A percentile compares a stretch with the other conserved stretches of the same genome.
Conservation (phyloP, 2,888 invertebrate genomes). For the Chydorus sphaericus region DNA sequence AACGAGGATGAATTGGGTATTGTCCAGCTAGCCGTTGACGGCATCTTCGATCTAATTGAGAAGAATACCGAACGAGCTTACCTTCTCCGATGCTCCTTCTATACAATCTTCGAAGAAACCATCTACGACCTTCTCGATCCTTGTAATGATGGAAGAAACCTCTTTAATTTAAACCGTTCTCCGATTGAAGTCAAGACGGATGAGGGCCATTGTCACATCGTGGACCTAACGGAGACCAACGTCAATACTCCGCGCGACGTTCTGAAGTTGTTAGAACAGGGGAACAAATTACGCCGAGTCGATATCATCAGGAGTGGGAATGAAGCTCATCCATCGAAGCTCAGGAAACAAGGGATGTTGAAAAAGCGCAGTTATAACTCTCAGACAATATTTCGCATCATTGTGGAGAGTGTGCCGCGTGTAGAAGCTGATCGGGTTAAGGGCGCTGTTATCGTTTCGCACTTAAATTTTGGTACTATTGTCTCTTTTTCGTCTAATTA, state of each 20-base stretch:
- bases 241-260: conserved; percentile 40
- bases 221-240: conserved; percentile 45
- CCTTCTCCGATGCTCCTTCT: conserved; percentile 62
- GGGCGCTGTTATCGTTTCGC: conserved; percentile 3
- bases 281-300: conserved; percentile 51
- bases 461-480: conserved; percentile 7
- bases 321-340: no score
- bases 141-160: conserved; percentile 38
- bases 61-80: conserved; percentile 49
- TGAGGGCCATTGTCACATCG: conserved; percentile 44
- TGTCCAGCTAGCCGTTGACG: conserved; percentile 51
- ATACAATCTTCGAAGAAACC: conserved; percentile 79
- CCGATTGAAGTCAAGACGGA: conserved; percentile 49
- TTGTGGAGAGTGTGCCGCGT: conserved; percentile 25
- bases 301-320: conserved; percentile 69
- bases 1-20: conserved; percentile 51
- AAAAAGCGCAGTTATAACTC: conserved; percentile 78
- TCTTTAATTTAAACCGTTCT: no score
- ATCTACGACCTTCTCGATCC: conserved; percentile 58
- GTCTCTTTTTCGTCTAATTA: neutral
- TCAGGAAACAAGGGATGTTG: no score
- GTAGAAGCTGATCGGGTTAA: neutral
- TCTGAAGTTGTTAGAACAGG: conserved; percentile 29
- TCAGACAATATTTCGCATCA: conserved; percentile 75
- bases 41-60: conserved; percentile 52